Evolutionary conservation across 2,888 invertebrate species (phyloP).

Genomic region (Parelbella ahira): DNA sequence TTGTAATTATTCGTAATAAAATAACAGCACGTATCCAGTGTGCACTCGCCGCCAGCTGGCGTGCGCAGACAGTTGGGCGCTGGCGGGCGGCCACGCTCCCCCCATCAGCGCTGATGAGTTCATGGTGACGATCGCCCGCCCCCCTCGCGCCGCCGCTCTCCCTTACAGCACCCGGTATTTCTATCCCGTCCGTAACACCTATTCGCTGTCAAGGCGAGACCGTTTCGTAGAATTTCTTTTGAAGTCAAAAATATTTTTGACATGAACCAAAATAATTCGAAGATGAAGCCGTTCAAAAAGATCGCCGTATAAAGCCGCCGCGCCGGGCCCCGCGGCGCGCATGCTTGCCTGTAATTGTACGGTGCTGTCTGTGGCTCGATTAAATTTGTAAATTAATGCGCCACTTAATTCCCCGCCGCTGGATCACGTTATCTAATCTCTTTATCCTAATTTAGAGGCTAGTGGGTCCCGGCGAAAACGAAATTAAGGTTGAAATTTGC

Average conservation of each 20-base stretch:
- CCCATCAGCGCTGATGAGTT: constrained; percentile 29
- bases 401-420: constrained; percentile 37
- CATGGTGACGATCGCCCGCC: constrained; percentile 19
- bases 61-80: constrained; percentile 36
- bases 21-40: constrained; percentile 3
- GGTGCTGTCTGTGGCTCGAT: constrained; percentile 35
- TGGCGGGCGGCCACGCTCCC: constrained; percentile 33
- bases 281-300: constrained; percentile 20
- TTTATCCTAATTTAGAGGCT: constrained; percentile 44
- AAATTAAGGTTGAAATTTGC: constrained; percentile 45
- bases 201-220: constrained; percentile 35
- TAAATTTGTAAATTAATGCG: constrained; percentile 39
- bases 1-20: too few species aligned
- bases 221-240: constrained; percentile 38
- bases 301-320: constrained; percentile 23
- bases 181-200: constrained; percentile 27
- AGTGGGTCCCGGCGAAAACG: constrained; percentile 37
- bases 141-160: constrained; percentile 8
- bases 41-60: not conserved
- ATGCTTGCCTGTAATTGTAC: constrained; percentile 25
- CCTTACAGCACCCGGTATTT: constrained; percentile 27
- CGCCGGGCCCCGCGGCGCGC: constrained; percentile 5
- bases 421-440: constrained; percentile 45
- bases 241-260: constrained; percentile 34
- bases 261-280: constrained; percentile 26